phyloP scores from a whole-genome alignment of 2,888 invertebrate species.

The Caenorhabditis sp. region DNA sequence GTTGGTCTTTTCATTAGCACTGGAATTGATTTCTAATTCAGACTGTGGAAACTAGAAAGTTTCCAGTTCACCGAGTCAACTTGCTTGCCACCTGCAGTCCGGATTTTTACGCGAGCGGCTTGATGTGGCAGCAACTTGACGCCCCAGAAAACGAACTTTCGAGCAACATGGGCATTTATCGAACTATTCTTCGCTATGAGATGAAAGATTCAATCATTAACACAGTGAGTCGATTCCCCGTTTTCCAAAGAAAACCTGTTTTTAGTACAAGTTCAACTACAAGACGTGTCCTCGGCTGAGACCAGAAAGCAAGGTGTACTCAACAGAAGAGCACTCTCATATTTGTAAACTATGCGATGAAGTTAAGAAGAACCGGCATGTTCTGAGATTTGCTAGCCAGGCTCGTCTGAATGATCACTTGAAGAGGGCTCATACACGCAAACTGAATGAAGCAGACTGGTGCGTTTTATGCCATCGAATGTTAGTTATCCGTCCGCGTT shows the following conservation, averaged over 20 bases:
- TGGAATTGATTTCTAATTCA: too few species aligned
- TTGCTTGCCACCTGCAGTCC: conserved; percentile 33
- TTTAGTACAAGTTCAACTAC: conserved; percentile 38
- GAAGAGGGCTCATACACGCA: background rate
- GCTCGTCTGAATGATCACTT: background rate
- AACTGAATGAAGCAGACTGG: background rate
- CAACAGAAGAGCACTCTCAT: background rate
- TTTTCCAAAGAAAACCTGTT: background rate
- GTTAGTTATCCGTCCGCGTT: background rate
- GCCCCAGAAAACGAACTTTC: background rate
- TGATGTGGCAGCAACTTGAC: background rate
- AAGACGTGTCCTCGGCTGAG: conserved; percentile 21
- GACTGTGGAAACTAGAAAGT: too few species aligned
- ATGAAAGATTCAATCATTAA: conserved; percentile 23
- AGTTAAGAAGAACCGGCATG: background rate
- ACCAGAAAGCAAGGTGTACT: background rate
- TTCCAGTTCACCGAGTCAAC: conserved; percentile 18
- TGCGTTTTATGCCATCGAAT: background rate
- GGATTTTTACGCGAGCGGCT: conserved; percentile 43
- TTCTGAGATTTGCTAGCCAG: background rate
- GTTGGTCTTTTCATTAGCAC: too few species aligned
- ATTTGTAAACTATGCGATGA: background rate
- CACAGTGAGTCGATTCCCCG: conserved; percentile 5
- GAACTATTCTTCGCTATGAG: conserved; percentile 25
- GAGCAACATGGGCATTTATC: background rate